phyloP scores from a whole-genome alignment of 2,113 vertebrate species.

The Chloebia gouldiae region DNA sequence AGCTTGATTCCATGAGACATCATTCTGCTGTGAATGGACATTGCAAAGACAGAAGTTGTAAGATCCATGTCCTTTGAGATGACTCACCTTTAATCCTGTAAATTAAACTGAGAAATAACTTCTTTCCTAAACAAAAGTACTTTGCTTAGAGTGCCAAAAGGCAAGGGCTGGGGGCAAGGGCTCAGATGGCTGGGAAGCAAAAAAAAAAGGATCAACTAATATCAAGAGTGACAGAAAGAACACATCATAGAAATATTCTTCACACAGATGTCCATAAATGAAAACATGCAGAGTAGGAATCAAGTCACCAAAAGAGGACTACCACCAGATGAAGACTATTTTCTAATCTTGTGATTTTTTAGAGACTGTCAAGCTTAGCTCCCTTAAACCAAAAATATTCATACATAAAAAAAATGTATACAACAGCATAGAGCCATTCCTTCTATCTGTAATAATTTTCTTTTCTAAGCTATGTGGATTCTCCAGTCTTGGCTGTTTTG shows the following conservation, averaged over 20 bases:
- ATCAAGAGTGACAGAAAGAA: neutral
- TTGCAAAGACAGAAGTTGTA: neutral
- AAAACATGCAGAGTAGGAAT: neutral
- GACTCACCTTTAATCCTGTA: neutral
- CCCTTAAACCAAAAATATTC: neutral
- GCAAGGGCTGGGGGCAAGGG: fast-evolving
- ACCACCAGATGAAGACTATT: neutral
- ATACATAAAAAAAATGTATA: neutral
- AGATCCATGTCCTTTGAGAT: neutral
- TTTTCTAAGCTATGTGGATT: neutral
- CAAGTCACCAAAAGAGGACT: neutral
- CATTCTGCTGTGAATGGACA: slow-evolving; percentile 74
- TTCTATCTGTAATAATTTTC: neutral
- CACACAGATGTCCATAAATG: neutral
- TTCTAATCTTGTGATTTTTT: neutral
- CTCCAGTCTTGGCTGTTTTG: neutral
- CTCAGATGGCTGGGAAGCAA: neutral
- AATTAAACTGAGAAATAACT: neutral
- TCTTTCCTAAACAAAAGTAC: neutral
- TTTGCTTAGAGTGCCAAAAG: neutral
- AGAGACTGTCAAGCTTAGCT: neutral
- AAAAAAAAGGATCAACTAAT: neutral
- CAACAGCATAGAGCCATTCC: neutral
- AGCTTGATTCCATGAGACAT: slow-evolving; percentile 80
- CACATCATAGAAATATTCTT: neutral